Evolutionary conservation across 2,113 vertebrate species (phyloP), one percentile per base, ranked within the genome.

Genomic region (Porphyrio hochstetteri): DNA sequence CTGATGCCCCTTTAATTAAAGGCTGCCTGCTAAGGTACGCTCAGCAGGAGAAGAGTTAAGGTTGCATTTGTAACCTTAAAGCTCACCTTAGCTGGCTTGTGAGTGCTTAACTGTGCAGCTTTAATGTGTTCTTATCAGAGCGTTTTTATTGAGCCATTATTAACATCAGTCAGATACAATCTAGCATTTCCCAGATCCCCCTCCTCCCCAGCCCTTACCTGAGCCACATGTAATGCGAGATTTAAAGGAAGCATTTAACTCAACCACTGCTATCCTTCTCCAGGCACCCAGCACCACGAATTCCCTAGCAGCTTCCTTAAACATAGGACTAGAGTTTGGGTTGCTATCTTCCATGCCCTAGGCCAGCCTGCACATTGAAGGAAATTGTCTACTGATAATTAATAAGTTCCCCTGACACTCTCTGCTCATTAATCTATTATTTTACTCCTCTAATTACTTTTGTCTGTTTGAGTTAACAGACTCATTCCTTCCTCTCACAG

Each of bases 381-480:
- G 81, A 92, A 96, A 95, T 84, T 74, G 88, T 96, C 94, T 72
- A 82, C 80, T 83, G 87, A 94, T 93, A 97, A 97, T 97, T 96
- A 97, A 68, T 92, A 95, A 91, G 85, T 60, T 97, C 96, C 93
- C 95, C 35, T 27, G 90, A 82, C 50, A 48, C 69, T 52, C 56
- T 78, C 93, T 97, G 83, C 83, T 96, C 96, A 95, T 95, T 97
- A 96, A 95, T 96, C 88, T 91, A 86, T 86, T 95, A 85, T 95
- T 95, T 95, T 90, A 87, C 56, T 95, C 46, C 23, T 94, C 95
- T 96, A 97, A 97, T 97, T 97, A 96, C 95, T 96, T 96, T 95
- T 96, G 94, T 94, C 96, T 97, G 42, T 86, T 96, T 10, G 29
- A 97, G 77, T 92, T 96, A 94, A 88, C 87, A 96, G 82, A 59